A percentile compares a stretch with the other conserved stretches of the same genome.
phyloP scores from a whole-genome alignment of 1,140 invertebrate genomes.

The Eumaeus atala region DNA sequence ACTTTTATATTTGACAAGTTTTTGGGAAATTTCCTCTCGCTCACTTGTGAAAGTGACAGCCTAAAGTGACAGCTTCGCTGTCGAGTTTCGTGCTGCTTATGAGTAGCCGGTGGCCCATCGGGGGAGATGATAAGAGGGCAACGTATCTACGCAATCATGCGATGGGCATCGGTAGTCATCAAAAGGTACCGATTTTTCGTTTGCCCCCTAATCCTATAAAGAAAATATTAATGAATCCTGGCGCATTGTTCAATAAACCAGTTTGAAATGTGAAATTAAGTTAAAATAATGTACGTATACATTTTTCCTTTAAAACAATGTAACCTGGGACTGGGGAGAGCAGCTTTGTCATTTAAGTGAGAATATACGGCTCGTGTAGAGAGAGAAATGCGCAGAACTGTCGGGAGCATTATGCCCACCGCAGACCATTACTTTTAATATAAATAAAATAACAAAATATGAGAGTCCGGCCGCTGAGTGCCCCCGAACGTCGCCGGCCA shows the following conservation, averaged over 20 bases:
- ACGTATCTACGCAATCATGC: no score
- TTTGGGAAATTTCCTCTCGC: no score
- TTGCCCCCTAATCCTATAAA: no score
- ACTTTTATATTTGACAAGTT: no score
- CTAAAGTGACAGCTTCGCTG: no score
- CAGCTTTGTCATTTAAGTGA: slow-evolving; percentile 68
- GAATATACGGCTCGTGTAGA: slow-evolving; percentile 66
- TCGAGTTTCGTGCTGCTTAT: no score
- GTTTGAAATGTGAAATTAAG: background rate
- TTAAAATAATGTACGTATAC: slow-evolving; percentile 7
- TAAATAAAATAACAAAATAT: slow-evolving; percentile 75
- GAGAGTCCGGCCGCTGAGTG: slow-evolving; percentile 68
- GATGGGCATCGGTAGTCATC: no score
- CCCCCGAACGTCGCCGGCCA: slow-evolving; percentile 49
- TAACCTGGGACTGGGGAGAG: slow-evolving; percentile 43
- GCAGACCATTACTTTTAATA: slow-evolving; percentile 72
- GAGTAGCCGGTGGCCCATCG: no score
- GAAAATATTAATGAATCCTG: no score
- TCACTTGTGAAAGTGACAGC: no score
- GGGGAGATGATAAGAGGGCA: no score
- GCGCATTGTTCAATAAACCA: background rate
- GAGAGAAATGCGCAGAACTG: slow-evolving; percentile 65
- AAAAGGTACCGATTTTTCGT: no score
- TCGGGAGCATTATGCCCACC: slow-evolving; percentile 61
- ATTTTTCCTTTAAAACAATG: slow-evolving; percentile 29